phyloP scores from a whole-genome alignment of 2,797 vertebrate genomes.

The Enteromius viviparus region DNA sequence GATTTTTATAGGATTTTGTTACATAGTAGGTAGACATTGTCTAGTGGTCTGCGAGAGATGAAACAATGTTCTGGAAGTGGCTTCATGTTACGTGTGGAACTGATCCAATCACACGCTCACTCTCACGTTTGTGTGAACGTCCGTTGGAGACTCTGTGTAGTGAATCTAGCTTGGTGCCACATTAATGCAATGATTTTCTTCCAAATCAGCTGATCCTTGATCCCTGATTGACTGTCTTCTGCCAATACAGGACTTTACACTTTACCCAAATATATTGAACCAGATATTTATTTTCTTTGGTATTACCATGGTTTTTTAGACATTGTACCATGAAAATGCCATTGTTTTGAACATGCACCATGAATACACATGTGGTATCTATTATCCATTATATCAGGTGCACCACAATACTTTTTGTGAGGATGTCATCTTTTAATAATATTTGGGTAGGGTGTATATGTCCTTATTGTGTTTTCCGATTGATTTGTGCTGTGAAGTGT shows the following conservation, averaged over 20 bases:
- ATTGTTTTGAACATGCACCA: background rate
- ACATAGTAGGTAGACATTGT: slow-evolving; percentile 21
- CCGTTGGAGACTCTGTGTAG: background rate
- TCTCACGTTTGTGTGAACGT: background rate
- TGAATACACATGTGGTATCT: background rate
- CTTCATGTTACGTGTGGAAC: background rate
- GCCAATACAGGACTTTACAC: slow-evolving; percentile 20
- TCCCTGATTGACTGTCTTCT: background rate
- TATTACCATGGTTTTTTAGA: background rate
- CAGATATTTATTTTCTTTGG: background rate
- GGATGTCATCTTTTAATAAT: background rate
- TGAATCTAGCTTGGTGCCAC: slow-evolving; percentile 18
- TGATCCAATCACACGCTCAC: background rate
- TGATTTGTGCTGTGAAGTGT: slow-evolving; percentile 34
- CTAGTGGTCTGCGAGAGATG: slow-evolving; percentile 27
- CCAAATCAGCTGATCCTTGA: slow-evolving; percentile 1
- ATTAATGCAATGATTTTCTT: slow-evolving; percentile 16
- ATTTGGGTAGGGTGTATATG: slow-evolving; percentile 19
- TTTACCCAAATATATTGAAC: slow-evolving; percentile 26
- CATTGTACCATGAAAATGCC: background rate
- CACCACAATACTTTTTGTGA: background rate
- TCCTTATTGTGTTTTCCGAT: slow-evolving; percentile 1
- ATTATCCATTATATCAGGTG: background rate
- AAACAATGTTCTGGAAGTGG: background rate
- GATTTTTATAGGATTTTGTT: slow-evolving; percentile 38